Percentiles rank a stretch among this genome's conserved stretches.
phyloP scores from a whole-genome alignment of 2,888 invertebrate species.

The Lithosia quadra region DNA sequence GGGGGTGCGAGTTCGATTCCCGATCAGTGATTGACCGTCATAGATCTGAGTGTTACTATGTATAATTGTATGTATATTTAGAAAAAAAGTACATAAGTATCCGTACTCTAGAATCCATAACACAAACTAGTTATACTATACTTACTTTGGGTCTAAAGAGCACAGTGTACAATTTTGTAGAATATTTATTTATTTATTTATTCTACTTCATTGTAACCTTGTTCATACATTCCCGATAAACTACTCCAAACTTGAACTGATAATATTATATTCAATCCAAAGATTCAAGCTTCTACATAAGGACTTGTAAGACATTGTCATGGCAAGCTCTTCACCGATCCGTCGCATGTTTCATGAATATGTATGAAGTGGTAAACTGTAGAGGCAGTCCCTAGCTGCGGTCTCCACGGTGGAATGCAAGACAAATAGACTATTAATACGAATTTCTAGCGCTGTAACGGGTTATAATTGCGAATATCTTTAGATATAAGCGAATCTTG shows the following conservation, averaged over 20 bases:
- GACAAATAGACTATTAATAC: constrained; percentile 48
- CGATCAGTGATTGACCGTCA: too few species aligned
- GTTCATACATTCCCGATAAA: not conserved
- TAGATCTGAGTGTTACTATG: too few species aligned
- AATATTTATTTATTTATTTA: too few species aligned
- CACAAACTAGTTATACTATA: too few species aligned
- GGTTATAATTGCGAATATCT: not conserved
- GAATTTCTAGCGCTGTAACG: constrained; percentile 17
- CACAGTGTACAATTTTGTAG: too few species aligned
- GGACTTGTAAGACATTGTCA: constrained; percentile 36
- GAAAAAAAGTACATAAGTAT: too few species aligned
- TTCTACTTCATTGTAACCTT: too few species aligned
- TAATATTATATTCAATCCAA: constrained; percentile 10
- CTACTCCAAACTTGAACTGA: not conserved
- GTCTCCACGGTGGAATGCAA: constrained; percentile 25
- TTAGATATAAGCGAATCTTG: not conserved
- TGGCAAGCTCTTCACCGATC: constrained; percentile 16
- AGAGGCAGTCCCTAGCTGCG: constrained; percentile 16
- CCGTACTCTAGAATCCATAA: too few species aligned
- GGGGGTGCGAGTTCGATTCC: too few species aligned
- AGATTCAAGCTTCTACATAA: constrained; percentile 26
- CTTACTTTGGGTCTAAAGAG: too few species aligned
- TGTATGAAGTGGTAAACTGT: constrained; percentile 40
- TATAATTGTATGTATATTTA: too few species aligned
- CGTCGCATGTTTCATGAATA: constrained; percentile 47